Percentiles rank a stretch among this genome's conserved stretches.
Conservation (phyloP, 2,888 invertebrate genomes). For the Sarcophaga variegata region DNA sequence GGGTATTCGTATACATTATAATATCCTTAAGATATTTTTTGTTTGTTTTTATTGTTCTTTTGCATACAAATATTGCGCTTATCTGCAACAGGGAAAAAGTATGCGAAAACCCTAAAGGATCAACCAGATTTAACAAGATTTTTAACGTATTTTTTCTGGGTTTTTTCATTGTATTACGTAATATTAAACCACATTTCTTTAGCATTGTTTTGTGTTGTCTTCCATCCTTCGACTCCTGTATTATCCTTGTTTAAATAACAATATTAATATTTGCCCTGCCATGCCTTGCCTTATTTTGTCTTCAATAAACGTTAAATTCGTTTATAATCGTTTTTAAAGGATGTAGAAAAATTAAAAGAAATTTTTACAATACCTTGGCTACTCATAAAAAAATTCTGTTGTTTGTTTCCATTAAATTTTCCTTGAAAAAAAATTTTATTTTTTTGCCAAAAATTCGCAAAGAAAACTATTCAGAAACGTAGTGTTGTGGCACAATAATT, state of each 20-base stretch:
- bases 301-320: slow-evolving; percentile 52
- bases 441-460: not conserved
- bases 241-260: slow-evolving; percentile 48
- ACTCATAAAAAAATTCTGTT: slow-evolving; percentile 77
- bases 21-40: slow-evolving; percentile 80
- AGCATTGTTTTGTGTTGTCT: slow-evolving; percentile 29
- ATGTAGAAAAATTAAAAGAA: not conserved
- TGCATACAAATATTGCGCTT: slow-evolving; percentile 73
- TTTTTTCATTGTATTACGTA: slow-evolving; percentile 21
- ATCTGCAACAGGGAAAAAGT: slow-evolving; percentile 36
- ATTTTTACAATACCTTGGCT: slow-evolving; percentile 81
- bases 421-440: no score
- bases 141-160: slow-evolving; percentile 71
- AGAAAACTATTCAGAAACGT: not conserved
- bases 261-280: slow-evolving; percentile 65
- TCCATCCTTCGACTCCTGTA: not conserved
- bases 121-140: slow-evolving; percentile 66
- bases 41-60: slow-evolving; percentile 68
- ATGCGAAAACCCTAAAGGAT: slow-evolving; percentile 43
- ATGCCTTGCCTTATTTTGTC: slow-evolving; percentile 55
- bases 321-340: slow-evolving; percentile 48
- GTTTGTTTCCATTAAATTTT: no score
- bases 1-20: slow-evolving; percentile 74
- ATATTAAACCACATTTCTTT: slow-evolving; percentile 64
- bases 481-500: not conserved